Evolutionary conservation across 2,888 invertebrate genomes (phyloP).

Genomic region (Spodoptera littoralis): DNA sequence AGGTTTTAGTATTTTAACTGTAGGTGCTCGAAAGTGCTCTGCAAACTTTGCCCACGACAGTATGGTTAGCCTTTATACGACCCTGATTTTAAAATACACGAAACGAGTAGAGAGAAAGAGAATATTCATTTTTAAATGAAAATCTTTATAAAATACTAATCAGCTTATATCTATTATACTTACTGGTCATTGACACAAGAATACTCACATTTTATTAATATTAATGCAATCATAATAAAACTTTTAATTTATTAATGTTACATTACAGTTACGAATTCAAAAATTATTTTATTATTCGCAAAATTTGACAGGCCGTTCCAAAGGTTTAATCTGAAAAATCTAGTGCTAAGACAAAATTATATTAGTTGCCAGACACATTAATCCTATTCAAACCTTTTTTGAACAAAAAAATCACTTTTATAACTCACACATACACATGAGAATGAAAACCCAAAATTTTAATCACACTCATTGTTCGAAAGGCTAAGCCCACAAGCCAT

Average conservation of each 20-base stretch:
- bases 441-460: constrained; percentile 50
- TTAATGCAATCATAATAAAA: no score
- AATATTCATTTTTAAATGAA: no score
- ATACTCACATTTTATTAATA: no score
- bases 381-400: constrained; percentile 31
- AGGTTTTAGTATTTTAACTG: constrained; percentile 1
- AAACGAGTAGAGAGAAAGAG: background rate
- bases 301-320: constrained; percentile 21
- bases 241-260: no score
- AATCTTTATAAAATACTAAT: no score
- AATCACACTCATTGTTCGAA: constrained; percentile 58
- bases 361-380: constrained; percentile 32
- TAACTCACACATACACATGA: constrained; percentile 22
- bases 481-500: constrained; percentile 47
- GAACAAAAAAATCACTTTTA: constrained; percentile 42
- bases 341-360: constrained; percentile 23
- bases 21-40: constrained; percentile 3
- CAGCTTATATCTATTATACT: no score
- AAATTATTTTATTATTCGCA: constrained; percentile 9
- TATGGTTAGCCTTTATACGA: background rate
- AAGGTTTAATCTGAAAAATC: constrained; percentile 9
- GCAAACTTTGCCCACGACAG: constrained; percentile 2
- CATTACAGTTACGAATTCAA: no score
- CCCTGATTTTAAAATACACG: constrained; percentile 1
- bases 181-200: no score